Base-by-base conservation (phyloP, 1,140 invertebrate genomes). In the Calycopis cecrops region DNA sequence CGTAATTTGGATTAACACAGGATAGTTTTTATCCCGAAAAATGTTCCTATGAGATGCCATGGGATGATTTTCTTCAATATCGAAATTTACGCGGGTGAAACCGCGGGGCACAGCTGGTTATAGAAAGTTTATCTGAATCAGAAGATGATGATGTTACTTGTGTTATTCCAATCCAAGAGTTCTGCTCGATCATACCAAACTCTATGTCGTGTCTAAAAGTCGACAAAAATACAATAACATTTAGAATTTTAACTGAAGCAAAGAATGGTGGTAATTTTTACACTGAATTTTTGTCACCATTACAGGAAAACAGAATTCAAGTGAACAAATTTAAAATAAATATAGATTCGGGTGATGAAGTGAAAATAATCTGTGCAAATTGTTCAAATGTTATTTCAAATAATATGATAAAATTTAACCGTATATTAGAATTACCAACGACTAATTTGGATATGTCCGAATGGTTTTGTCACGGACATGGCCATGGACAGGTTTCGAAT, bases 401-500 rank as follows among this genome's bases (percentile, higher is more conserved):
- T 53, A 59, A 71, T 40, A 54, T 52, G 9, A 52, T 84, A 0
- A 76, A 78, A 35, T 90, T 90, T 78, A 59, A 87, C 33, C 76
- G 89, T 55, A 74, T 90, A 67, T 73, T 91, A 55, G 89, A 90
- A 52, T 70, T 91, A 49, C 90, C 90, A 8, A 84, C 87, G 1
- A 72, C 84, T 34, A 89, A 87, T 83, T 67, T 87, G 52, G 89
- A 90, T 60, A 80, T 86, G 69, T 85, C 79, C 0, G 89, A 90
- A 53, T 90, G 89, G 90, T 91, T 90, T 68, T 91, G 90, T 60
- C 90, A 90, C 61, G 79, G 71, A 3, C 78, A 82, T 11, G 54
- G 66, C 4, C 69, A 75, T 48, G 57, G 65, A 16, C 57, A 65
- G 16, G 42, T 67, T 9, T 59, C 71, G 9, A 57, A 63, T 21